Evolutionary conservation across 2,888 invertebrate genomes (phyloP), one percentile per base, ranked within the genome.

Genomic region (Penaeus monodon): DNA sequence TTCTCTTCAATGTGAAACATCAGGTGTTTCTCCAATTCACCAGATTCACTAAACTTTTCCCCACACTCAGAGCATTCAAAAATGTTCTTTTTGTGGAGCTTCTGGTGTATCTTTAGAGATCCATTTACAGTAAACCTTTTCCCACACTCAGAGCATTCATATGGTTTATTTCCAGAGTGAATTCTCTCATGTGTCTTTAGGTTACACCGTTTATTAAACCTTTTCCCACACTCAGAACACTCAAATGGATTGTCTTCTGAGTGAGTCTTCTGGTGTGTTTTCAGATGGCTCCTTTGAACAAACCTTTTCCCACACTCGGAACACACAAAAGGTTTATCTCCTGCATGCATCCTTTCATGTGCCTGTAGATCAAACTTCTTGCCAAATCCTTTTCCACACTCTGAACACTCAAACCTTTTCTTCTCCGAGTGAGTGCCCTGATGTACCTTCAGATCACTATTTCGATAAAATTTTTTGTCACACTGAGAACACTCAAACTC

Each of bases 91-190:
- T 70, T 73, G 63, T 82, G 82, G 38, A 73, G 63, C 29, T n/a
- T n/a, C 82, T 73, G 70, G 73, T 82, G 82, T 44, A 57, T 24
- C 44, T 82, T 82, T n/a, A 82, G 65, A 63, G 70, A 38, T 33
- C 74, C 63, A 22, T 27, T 57, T 17, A 24, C 29, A 57, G 44
- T 63, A 57, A 82, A 82, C 8, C 29, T 49, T 33, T 73, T 82
- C 22, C 68, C 57, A 73, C 82, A 82, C 8, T 57, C 29, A 49
- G 44, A 57, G 57, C 82, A 82, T 33, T 82, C 27, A n/a, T 57
- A 82, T n/a, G 82, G 82, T 27, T 70, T 68, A 2, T 57, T 57
- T 22, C 70, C 82, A 14, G 82, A 49, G 73, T 82, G 82, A 20
- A 82, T 57, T 20, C 70, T 49, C 33, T 73, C 57, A 17, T 82